Base-by-base conservation (phyloP, 2,888 invertebrate species). In the Merodon equestris region DNA sequence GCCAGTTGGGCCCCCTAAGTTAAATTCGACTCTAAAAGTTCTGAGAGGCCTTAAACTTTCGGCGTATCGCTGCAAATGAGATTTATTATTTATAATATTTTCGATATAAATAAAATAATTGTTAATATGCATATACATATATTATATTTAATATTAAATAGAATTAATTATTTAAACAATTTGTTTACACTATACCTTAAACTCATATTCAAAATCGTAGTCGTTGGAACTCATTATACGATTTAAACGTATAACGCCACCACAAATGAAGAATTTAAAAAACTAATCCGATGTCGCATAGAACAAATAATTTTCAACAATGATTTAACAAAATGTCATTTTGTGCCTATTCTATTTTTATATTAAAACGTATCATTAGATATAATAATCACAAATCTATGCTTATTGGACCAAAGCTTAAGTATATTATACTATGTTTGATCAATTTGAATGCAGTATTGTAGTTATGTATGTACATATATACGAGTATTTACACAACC, bases 191-290 rank as follows among this genome's bases (percentile, higher is more conserved):
- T n/a, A 87, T 89, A 92, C 92, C 92, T 91, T 90, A 89, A 92
- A 92, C 89, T 92, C 92, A 88, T 91, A 92, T 82, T 91, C 91
- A 90, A 92, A 92, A 89, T 92, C 91, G 89, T 92, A 92, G 85
- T 92, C 91, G 87, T 91, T 91, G 83, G 74, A 74, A 70, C 64
- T 60, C 79, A 79, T 79, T 64, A 58, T 47, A 34, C 44, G 36
- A 61, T 17, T 15, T 51, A 27, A 57, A 27, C 18, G 48, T n/a
- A 14, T 38, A 27, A 27, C 27, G 27, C 27, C 27, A 27, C 27
- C 2, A 7, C 27, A 27, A 27, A 27, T 27, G 2, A 7, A 27
- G 7, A 27, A 27, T 4, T 27, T 4, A 27, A 27, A 27, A 27
- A 56, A 44, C 54, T 34, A 12, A n/a, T 57, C 47, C 36, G 60